Evolutionary conservation across 2,888 invertebrate genomes (phyloP), one percentile per base, ranked within the genome.

Genomic region (Eulithis testata): DNA sequence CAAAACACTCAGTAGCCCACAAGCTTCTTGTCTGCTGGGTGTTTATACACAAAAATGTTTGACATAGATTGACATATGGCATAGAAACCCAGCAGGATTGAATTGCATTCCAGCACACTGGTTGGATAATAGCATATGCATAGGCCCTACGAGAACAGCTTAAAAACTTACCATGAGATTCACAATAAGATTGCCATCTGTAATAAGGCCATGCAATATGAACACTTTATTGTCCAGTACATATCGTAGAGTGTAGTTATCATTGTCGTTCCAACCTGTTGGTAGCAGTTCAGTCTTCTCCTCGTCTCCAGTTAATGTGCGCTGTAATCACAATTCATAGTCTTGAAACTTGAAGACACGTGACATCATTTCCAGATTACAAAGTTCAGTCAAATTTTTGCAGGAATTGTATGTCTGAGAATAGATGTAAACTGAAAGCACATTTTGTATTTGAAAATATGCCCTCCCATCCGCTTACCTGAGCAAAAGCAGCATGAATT

Each of bases 181-280:
- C 4, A 96, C 80, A 70, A 96, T 93, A 40, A 96, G 83, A 76
- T 94, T 94, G 55, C 94, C 94, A 80, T 95, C 95, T 36, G 95
- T 94, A 66, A 87, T 94, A 21, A 95, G 86, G 12, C 94, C 95
- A 76, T 94, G 94, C 12, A 97, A 85, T 75, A 96, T 94, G 77
- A 94, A 97, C 12, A 97, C 85, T 76, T 95, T 94, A 4, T 94
- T 94, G 58, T 96, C 93, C 62, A 94, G 91, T n/a, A 95, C 84
- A 86, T 97, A 98, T 75, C 96, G 94, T 31, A 97, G 83, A 0
- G 96, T 94, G 81, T 96, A 97, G 71, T 94, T 94, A n/a, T 94
- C 94, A 52, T 91, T 91, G 53, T 93, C 91, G 84, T 96, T 97
- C 97, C 97, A 98, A 50, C 94, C 95, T 45, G 94, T 91, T 2